These are phyloP conservation scores for Apodemia zela DNA, from an alignment of 2,888 invertebrate species.

Conservation along the genomic window DNA sequence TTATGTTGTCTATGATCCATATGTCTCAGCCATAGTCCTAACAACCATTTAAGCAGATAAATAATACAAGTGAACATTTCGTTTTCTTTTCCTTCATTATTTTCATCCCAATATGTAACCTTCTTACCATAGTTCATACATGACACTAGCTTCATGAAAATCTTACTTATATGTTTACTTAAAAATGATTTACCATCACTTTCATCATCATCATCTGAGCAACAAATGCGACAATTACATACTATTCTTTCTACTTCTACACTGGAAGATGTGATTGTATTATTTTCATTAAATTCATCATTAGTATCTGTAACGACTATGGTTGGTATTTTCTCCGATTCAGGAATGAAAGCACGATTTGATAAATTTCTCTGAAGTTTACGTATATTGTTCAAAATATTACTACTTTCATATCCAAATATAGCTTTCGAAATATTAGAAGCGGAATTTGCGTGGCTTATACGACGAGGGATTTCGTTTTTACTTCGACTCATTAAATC, in stretches of 20 bases:
- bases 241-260: constrained; percentile 52
- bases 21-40: constrained; percentile 74
- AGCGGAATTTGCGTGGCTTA: background rate
- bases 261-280: constrained; percentile 47
- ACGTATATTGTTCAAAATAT: constrained; percentile 34
- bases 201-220: constrained; percentile 40
- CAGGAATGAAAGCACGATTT: constrained; percentile 26
- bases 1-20: constrained; percentile 54
- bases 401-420: constrained; percentile 25
- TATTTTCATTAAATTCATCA: constrained; percentile 32
- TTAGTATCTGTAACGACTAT: constrained; percentile 40
- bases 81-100: constrained; percentile 55
- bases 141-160: constrained; percentile 53
- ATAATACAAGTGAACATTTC: constrained; percentile 66
- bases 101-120: constrained; percentile 58
- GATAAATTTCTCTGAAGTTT: constrained; percentile 41
- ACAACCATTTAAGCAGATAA: constrained; percentile 62
- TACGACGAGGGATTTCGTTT: constrained; percentile 22
- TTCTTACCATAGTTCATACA: constrained; percentile 49
- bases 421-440: constrained; percentile 1
- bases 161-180: constrained; percentile 49
- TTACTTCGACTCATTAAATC: constrained; percentile 38
- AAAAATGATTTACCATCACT: constrained; percentile 43
- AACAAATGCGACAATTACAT: constrained; percentile 71
- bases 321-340: constrained; percentile 38